These are phyloP conservation scores for Cynoglossus semilaevis DNA, from an alignment of 2,113 vertebrate genomes.

Conservation along the genomic window DNA sequence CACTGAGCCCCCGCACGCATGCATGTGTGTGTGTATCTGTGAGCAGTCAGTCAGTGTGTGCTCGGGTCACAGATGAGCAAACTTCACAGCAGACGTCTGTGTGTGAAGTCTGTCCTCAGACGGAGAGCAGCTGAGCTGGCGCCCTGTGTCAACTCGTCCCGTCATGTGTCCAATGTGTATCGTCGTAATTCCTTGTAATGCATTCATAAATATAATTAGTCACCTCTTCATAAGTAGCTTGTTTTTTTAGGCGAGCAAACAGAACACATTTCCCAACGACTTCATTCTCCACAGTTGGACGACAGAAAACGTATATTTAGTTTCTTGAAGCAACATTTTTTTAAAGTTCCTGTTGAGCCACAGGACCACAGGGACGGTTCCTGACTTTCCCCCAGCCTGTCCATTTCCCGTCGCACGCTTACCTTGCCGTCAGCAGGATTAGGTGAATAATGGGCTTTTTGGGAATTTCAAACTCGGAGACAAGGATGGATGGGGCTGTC, in stretches of 20 bases:
- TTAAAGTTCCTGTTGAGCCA: constrained; percentile 9
- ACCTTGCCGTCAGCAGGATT: constrained; percentile 42
- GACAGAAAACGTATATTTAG: no score
- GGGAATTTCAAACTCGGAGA: constrained; percentile 30
- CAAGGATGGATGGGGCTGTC: constrained; percentile 48
- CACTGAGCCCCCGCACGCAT: not conserved
- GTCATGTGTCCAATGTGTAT: not conserved
- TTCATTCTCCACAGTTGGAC: no score
- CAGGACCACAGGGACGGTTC: constrained; percentile 3
- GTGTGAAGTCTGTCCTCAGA: constrained; percentile 25
- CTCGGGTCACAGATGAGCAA: constrained; percentile 34
- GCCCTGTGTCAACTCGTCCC: constrained; percentile 5
- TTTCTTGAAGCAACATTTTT: not conserved
- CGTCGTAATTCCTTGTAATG: no score
- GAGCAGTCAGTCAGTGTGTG: constrained; percentile 2
- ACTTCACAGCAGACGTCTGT: constrained; percentile 19
- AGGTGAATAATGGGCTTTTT: constrained; percentile 39
- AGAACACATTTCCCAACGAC: no score
- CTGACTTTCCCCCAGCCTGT: constrained; percentile 1
- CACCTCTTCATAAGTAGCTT: no score
- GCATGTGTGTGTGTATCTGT: not conserved
- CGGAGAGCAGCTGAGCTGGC: constrained; percentile 28
- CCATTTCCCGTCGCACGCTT: constrained; percentile 32
- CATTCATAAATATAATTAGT: no score
- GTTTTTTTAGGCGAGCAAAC: no score